Base-by-base conservation (phyloP, 1,140 invertebrate genomes). In the Saccostrea cuccullata region DNA sequence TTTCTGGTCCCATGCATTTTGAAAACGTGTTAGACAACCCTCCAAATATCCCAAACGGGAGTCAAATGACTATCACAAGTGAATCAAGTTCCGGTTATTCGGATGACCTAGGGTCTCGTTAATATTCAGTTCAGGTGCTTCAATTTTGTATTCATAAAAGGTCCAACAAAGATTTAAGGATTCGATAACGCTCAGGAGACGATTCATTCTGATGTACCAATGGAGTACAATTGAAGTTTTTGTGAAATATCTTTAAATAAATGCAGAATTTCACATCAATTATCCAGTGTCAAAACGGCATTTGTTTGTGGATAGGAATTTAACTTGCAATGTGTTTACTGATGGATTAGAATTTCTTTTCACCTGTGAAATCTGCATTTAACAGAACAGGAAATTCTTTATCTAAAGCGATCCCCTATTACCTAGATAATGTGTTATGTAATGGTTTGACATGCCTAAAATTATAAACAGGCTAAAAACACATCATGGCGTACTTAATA, bases 1-100 rank as follows among this genome's bases (percentile, higher is more conserved):
- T 88, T 40, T 86, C 84, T 23, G 86, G 73, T 55, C 77, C 89
- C 13, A 77, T 88, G 40, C 67, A 55, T 67, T 85, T 85, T 82
- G 89, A 89, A 55, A 87, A 87, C 84, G 30, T 86, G 4, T 70
- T 77, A 58, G 58, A 64, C 26, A 20, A 64, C 17, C n/a, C 70
- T 30, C 70, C 58, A 20, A 64, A 64, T n/a, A n/a, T 64, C 58
- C 58, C 70, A 26, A 77, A 77, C 70, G 70, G 70, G 30, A 36
- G 70, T 26, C 70, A 77, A 30, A 77, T 77, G 70, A 77, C 23
- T 77, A 11, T 36, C 23, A 30, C 23, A 15, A 77, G 70, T 77
- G 70, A 77, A 30, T 77, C 70, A 77, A 77, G 70, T 77, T 77
- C 70, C 17, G 58, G 17, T 64, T 64, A 64, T n/a, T 64, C 58